These are phyloP conservation scores for Maccullochella peelii DNA, from an alignment of 2,113 vertebrate genomes.

Conservation along the genomic window DNA sequence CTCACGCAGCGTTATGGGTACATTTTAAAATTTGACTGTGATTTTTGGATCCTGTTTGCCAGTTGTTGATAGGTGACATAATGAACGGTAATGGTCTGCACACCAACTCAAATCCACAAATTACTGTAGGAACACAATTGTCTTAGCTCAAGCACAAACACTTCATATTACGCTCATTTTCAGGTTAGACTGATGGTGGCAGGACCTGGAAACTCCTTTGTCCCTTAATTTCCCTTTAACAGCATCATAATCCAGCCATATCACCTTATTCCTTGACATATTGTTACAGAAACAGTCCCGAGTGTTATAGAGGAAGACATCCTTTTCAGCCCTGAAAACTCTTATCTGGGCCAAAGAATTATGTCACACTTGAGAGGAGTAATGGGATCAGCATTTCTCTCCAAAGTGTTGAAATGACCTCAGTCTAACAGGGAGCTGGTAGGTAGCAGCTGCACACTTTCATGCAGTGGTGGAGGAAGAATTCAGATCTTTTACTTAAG, in stretches of 20 bases:
- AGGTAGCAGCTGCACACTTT: conserved; percentile 23
- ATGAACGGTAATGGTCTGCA: background rate
- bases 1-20: background rate
- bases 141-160: background rate
- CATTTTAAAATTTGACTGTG: background rate
- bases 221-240: background rate
- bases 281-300: background rate
- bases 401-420: conserved; percentile 33
- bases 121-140: background rate
- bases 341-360: conserved; percentile 50
- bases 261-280: background rate
- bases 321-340: conserved; percentile 9
- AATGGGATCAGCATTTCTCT: conserved; percentile 57
- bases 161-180: background rate
- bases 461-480: background rate
- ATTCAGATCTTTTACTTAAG: background rate
- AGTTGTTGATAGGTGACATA: background rate
- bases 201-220: background rate
- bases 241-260: background rate
- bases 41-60: background rate
- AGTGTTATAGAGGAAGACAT: background rate
- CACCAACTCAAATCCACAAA: background rate
- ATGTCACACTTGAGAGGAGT: conserved; percentile 34
- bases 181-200: background rate
- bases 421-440: conserved; percentile 36